Percentiles rank a stretch among this genome's conserved stretches.
Conservation (phyloP, 1,140 invertebrate genomes). For the Phortica variegata region DNA sequence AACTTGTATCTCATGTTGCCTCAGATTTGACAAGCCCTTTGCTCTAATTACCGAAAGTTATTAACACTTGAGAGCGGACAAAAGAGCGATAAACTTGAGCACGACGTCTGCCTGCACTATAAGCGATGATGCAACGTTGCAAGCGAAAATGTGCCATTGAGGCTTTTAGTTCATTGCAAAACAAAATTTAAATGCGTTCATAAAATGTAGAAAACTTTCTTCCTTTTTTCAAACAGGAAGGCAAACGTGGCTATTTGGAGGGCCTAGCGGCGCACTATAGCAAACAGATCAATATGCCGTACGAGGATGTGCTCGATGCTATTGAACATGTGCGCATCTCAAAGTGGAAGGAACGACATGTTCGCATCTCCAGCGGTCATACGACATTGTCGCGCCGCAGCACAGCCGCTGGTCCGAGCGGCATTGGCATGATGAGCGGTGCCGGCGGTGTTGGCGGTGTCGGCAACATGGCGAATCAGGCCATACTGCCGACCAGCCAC, state of each 20-base stretch:
- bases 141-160: background rate
- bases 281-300: slow-evolving; percentile 83
- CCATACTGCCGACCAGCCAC: slow-evolving; percentile 56
- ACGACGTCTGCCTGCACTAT: too few species aligned
- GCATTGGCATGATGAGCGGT: slow-evolving; percentile 16
- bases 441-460: slow-evolving; percentile 9
- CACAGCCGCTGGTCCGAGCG: slow-evolving; percentile 11
- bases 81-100: too few species aligned
- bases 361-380: slow-evolving; percentile 61
- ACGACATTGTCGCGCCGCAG: slow-evolving; percentile 43
- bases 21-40: too few species aligned
- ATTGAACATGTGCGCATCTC: slow-evolving; percentile 63
- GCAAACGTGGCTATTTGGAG: slow-evolving; percentile 84
- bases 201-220: too few species aligned
- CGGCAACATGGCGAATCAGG: slow-evolving; percentile 48
- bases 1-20: background rate
- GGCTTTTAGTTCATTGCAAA: background rate
- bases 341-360: slow-evolving; percentile 66
- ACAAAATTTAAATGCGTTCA: background rate
- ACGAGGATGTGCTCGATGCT: slow-evolving; percentile 79
- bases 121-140: too few species aligned
- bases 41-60: slow-evolving; percentile 50
- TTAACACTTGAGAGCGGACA: slow-evolving; percentile 45
- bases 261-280: slow-evolving; percentile 86
- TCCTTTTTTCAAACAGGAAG: slow-evolving; percentile 65